Evolutionary conservation across 2,113 vertebrate species (phyloP), one percentile per base, ranked within the genome.

Genomic region (Etheostoma cragini): DNA sequence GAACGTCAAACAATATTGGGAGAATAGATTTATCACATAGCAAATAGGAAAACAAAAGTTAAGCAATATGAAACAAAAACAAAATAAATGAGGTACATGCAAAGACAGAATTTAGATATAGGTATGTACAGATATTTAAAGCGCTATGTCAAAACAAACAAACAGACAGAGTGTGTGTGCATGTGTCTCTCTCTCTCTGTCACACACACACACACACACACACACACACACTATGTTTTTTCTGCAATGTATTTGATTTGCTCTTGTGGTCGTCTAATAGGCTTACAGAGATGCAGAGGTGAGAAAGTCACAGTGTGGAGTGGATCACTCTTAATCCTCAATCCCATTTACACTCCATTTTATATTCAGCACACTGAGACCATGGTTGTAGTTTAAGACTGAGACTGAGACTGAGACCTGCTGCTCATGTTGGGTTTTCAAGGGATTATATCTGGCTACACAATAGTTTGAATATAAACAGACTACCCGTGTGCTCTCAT

Each of bases 291-390:
- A 60, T 49, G 61, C 56, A 75, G 33, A 84, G 47, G 47, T 83
- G 82, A 84, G 70, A 33, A 58, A 85, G 80, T 69, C 70, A 61
- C 63, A 7, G 19, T 57, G 75, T 3, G 6, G 80, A 86, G 73
- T 81, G 76, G 70, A 86, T 90, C 86, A 84, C 74, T 65, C 60
- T 69, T 87, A 90, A 91, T 89, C 91, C 81, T 70, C 49, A 2
- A 4, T 79, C 17, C 35, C 57, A 74, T 85, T 87, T 78, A 69
- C 75, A 71, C 61, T 56, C 49, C 21, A 70, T 65, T 72, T 71
- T 80, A 68, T 77, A 72, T 82, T 81, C 72, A 80, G 50, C 71
- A 78, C 65, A 47, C 52, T 24, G 65, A 64, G 45, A 46, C 69
- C 47, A 42, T 42, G 38, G 10, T 11, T 42, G 38, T 42, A 42